A percentile compares a stretch with the other conserved stretches of the same genome.
phyloP scores from a whole-genome alignment of 2,113 vertebrate species.

The Cranoglanis bouderius region DNA sequence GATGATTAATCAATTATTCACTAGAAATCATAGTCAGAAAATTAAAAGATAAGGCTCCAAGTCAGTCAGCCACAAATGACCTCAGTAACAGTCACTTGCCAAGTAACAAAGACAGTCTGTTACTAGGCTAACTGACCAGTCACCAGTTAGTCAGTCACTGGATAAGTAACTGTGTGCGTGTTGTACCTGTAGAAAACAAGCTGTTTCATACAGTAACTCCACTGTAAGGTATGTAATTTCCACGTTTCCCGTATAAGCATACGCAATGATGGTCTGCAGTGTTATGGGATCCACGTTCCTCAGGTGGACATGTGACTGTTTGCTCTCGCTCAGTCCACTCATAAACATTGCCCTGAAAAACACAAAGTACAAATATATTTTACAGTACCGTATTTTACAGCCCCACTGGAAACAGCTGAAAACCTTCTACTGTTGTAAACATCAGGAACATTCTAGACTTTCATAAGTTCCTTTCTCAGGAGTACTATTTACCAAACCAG shows the following conservation, averaged over 20 bases:
- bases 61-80: not conserved
- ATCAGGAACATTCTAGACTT: not conserved
- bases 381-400: not conserved
- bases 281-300: slow-evolving; percentile 92
- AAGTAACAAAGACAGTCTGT: not conserved
- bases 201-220: slow-evolving; percentile 96
- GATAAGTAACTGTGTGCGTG: not conserved
- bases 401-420: not conserved
- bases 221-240: slow-evolving; percentile 91
- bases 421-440: not conserved
- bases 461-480: not conserved
- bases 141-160: not conserved
- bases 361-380: not conserved
- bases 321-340: slow-evolving; percentile 96
- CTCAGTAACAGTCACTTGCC: not conserved
- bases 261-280: slow-evolving; percentile 92
- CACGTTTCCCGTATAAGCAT: slow-evolving; percentile 96
- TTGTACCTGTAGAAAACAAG: slow-evolving; percentile 89
- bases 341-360: slow-evolving; percentile 93
- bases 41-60: not conserved
- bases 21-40: too few species aligned
- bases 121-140: not conserved
- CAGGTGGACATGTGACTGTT: slow-evolving; percentile 93
- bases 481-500: not conserved
- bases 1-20: too few species aligned